Percentiles rank a stretch among this genome's conserved stretches.
Evolutionary conservation across 2,888 invertebrate species (phyloP).

Genomic region (Synergus laeviventris): DNA sequence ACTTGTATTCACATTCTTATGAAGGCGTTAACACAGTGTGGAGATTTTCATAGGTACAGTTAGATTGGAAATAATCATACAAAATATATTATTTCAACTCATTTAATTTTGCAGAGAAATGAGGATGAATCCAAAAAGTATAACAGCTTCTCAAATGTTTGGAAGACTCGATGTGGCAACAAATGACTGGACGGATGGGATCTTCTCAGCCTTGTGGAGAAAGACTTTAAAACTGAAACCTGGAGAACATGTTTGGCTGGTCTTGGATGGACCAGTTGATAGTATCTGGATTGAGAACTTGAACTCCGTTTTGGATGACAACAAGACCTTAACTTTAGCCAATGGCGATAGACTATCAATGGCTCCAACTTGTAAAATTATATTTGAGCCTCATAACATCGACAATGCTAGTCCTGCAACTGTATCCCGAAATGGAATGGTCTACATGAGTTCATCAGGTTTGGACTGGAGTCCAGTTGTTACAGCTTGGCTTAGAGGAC

Average conservation of each 20-base stretch:
- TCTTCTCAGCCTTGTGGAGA: conserved; percentile 97
- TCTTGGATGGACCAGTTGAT: conserved; percentile 97
- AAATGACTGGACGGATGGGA: conserved; percentile 99
- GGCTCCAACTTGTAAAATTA: conserved; percentile 95
- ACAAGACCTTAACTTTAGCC: conserved; percentile 95
- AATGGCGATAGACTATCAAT: conserved; percentile 97
- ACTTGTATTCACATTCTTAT: conserved; percentile 93
- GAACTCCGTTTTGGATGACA: conserved; percentile 97
- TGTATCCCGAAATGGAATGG: conserved; percentile 92
- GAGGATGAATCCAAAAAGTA: conserved; percentile 99
- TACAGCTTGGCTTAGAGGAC: conserved; percentile 87
- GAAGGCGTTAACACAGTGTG: conserved; percentile 92
- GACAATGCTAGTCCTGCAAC: conserved; percentile 99
- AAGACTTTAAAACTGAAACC: conserved; percentile 91
- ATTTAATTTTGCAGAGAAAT: conserved; percentile 83
- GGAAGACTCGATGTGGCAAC: conserved; percentile 97
- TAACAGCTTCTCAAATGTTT: conserved; percentile 98
- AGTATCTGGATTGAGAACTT: conserved; percentile 99
- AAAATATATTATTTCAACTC: neutral
- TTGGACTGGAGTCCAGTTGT: conserved; percentile 95
- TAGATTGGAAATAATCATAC: neutral
- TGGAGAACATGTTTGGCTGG: conserved; percentile 95
- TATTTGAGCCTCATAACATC: conserved; percentile 98
- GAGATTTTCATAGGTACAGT: conserved; percentile 86
- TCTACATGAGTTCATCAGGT: conserved; percentile 98